A percentile compares a stretch with the other conserved stretches of the same genome.
phyloP scores from a whole-genome alignment of 2,113 vertebrate species.

The Calidris pygmaea region DNA sequence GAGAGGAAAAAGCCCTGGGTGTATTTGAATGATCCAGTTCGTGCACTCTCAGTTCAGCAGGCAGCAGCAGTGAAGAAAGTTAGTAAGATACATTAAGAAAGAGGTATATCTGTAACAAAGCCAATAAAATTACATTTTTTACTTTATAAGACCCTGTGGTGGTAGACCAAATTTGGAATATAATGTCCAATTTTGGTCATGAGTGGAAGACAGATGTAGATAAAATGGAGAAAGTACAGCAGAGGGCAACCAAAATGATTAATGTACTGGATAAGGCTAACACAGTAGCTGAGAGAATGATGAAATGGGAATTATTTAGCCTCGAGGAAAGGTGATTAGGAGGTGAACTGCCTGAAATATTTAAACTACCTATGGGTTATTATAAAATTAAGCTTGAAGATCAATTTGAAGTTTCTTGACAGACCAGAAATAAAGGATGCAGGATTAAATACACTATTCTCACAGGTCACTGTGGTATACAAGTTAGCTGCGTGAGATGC shows the following conservation, averaged over 20 bases:
- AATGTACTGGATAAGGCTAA: constrained; percentile 37
- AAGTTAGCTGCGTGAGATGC: neutral
- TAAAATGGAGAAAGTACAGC: constrained; percentile 46
- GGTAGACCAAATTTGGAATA: constrained; percentile 2
- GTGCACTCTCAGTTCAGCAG: neutral
- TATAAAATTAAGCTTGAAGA: constrained; percentile 57
- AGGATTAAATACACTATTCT: constrained; percentile 10
- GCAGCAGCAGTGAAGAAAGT: neutral
- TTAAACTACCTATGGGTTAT: constrained; percentile 57
- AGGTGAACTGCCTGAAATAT: constrained; percentile 67
- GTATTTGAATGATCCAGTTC: neutral
- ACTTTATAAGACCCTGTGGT: neutral
- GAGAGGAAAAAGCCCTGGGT: neutral
- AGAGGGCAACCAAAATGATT: constrained; percentile 53
- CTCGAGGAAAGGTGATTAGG: constrained; percentile 61
- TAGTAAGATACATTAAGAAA: neutral
- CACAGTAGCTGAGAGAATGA: constrained; percentile 52
- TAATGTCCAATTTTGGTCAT: constrained; percentile 17
- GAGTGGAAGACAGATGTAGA: constrained; percentile 48
- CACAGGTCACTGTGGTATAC: neutral
- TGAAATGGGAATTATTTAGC: constrained; percentile 66
- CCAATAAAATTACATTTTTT: constrained; percentile 12
- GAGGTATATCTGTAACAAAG: neutral
- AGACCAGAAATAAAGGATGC: constrained; percentile 25
- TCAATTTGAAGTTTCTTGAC: constrained; percentile 48